Percentiles rank a stretch among this genome's conserved stretches.
phyloP scores from a whole-genome alignment of 2,113 vertebrate species.

The Datnioides undecimradiatus region DNA sequence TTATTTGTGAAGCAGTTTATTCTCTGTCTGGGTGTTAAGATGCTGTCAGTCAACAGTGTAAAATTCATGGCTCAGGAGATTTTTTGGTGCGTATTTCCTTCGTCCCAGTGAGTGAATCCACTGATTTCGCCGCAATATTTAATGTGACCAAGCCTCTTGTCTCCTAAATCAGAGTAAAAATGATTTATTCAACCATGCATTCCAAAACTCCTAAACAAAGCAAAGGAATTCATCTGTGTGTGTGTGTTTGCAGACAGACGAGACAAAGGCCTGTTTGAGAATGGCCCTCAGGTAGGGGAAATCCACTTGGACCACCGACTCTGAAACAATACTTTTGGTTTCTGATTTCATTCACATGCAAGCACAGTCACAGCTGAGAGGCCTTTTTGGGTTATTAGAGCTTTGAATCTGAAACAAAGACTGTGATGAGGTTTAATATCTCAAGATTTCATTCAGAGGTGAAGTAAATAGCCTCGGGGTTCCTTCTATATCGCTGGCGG shows the following conservation, averaged over 20 bases:
- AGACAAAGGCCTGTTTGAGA: constrained; percentile 15
- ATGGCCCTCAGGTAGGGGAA: constrained; percentile 25
- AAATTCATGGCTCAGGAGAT: not conserved
- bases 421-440: constrained; percentile 27
- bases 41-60: not conserved
- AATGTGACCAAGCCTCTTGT: not conserved
- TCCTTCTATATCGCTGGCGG: constrained; percentile 23
- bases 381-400: constrained; percentile 27
- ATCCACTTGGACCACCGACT: constrained; percentile 40
- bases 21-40: too few relatives aligned
- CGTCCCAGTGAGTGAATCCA: not conserved
- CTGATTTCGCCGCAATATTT: not conserved
- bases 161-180: not conserved
- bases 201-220: constrained; percentile 6
- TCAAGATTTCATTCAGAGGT: constrained; percentile 37
- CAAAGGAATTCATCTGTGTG: constrained; percentile 12
- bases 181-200: not conserved
- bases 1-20: too few relatives aligned
- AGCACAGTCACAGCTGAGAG: constrained; percentile 15
- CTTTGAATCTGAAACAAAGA: constrained; percentile 33
- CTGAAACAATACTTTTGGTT: constrained; percentile 29
- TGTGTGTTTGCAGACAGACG: not conserved
- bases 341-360: constrained; percentile 30
- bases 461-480: constrained; percentile 44
- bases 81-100: too few relatives aligned